phyloP scores from a whole-genome alignment of 2,888 invertebrate genomes.

The Megastigmus dorsalis region DNA sequence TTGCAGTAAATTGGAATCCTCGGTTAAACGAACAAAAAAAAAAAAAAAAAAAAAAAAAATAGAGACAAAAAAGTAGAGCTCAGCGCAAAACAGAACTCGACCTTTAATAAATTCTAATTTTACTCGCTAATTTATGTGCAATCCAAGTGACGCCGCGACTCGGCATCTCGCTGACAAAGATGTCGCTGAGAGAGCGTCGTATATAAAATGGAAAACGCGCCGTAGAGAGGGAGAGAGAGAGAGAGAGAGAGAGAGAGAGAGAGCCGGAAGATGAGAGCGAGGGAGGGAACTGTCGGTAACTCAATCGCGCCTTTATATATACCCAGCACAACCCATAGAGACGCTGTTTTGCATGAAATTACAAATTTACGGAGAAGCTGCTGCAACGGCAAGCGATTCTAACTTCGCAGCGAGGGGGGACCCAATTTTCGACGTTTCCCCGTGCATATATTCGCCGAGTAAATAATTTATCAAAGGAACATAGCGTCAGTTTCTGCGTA shows the following conservation, averaged over 20 bases:
- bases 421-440: too few relatives aligned
- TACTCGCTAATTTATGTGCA: constrained; percentile 1
- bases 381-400: neutral
- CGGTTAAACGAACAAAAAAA: too few relatives aligned
- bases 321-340: neutral
- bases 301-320: too few relatives aligned
- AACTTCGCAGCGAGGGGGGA: neutral
- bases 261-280: neutral
- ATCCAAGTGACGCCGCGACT: neutral
- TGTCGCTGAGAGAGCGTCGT: neutral
- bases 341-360: constrained; percentile 7
- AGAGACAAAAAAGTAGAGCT: too few relatives aligned
- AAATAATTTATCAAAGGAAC: too few relatives aligned
- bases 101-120: too few relatives aligned
- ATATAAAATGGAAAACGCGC: neutral
- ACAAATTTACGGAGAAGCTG: neutral
- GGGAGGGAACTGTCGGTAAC: neutral
- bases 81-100: too few relatives aligned
- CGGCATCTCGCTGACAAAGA: neutral
- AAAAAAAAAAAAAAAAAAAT: too few relatives aligned
- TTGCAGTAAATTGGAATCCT: too few relatives aligned
- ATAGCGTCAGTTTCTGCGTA: too few relatives aligned
- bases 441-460: too few relatives aligned
- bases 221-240: neutral
- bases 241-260: neutral